Conservation (phyloP, 2,888 invertebrate genomes). For the Pilophorus perplexus region DNA sequence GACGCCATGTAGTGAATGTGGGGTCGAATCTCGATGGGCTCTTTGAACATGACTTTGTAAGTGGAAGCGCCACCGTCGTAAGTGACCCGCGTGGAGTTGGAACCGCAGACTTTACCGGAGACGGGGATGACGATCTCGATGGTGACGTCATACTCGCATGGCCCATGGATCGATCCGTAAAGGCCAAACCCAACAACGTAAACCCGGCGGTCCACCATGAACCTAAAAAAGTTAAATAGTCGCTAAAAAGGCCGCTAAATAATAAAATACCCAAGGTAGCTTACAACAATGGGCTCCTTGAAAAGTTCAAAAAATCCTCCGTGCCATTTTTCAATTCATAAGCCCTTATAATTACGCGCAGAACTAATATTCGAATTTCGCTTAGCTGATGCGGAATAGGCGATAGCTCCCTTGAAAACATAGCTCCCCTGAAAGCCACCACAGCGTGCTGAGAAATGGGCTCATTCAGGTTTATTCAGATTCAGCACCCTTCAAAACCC, state of each 20-base stretch:
- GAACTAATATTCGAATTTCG: too few relatives aligned
- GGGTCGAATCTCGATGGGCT: conserved; percentile 76
- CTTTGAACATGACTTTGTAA: conserved; percentile 77
- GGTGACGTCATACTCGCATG: conserved; percentile 69
- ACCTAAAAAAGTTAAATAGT: conserved; percentile 55
- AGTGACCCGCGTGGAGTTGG: conserved; percentile 71
- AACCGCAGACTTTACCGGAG: conserved; percentile 68
- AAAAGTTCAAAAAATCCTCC: too few relatives aligned
- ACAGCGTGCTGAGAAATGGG: too few relatives aligned
- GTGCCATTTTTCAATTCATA: too few relatives aligned
- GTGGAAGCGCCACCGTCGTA: conserved; percentile 76
- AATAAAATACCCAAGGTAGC: too few relatives aligned
- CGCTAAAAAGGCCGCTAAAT: background rate
- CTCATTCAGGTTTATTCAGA: too few relatives aligned
- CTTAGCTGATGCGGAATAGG: too few relatives aligned
- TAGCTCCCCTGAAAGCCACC: too few relatives aligned
- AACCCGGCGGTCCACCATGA: conserved; percentile 75
- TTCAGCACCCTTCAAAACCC: too few relatives aligned
- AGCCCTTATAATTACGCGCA: too few relatives aligned
- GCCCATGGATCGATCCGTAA: conserved; percentile 77
- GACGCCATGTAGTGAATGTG: conserved; percentile 78
- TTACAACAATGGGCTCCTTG: too few relatives aligned
- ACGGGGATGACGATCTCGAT: conserved; percentile 75
- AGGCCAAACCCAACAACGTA: conserved; percentile 81
- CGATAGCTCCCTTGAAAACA: too few relatives aligned